These are phyloP conservation scores for Salarias fasciatus DNA, from an alignment of 2,797 vertebrate species.

Conservation along the genomic window DNA sequence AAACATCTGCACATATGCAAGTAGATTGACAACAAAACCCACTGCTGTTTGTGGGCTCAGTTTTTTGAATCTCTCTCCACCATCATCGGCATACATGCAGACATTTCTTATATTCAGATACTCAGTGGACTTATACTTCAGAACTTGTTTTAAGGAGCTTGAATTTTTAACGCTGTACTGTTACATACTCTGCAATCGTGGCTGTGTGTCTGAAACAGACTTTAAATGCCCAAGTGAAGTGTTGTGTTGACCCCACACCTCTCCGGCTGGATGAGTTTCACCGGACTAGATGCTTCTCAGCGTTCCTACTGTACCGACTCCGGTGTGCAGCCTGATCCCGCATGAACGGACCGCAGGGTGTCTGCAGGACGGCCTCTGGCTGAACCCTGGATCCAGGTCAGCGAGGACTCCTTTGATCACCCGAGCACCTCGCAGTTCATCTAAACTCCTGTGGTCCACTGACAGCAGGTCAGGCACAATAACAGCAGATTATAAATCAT, in stretches of 20 bases:
- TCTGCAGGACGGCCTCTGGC: constrained; percentile 52
- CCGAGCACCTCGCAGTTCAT: constrained; percentile 47
- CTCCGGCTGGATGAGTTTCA: neutral
- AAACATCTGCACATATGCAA: too few relatives aligned
- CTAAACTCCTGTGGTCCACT: constrained; percentile 33
- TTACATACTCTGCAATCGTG: too few relatives aligned
- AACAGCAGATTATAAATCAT: constrained; percentile 49
- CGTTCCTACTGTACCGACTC: constrained; percentile 1
- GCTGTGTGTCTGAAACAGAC: too few relatives aligned
- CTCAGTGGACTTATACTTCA: too few relatives aligned
- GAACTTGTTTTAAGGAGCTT: too few relatives aligned
- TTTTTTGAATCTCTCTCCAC: too few relatives aligned
- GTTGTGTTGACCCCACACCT: neutral
- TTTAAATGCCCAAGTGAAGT: too few relatives aligned
- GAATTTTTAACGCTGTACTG: too few relatives aligned
- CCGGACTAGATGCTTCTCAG: neutral
- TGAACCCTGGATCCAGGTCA: constrained; percentile 67
- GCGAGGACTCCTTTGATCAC: constrained; percentile 65
- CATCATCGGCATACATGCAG: too few relatives aligned
- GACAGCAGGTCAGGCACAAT: constrained; percentile 44
- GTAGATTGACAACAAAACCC: too few relatives aligned
- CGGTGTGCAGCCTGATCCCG: constrained; percentile 32
- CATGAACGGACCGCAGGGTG: constrained; percentile 27
- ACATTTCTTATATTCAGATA: too few relatives aligned
- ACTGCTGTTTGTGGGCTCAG: too few relatives aligned